Evolutionary conservation across 2,113 vertebrate species (phyloP).

Genomic region (Bubo blakistoni): DNA sequence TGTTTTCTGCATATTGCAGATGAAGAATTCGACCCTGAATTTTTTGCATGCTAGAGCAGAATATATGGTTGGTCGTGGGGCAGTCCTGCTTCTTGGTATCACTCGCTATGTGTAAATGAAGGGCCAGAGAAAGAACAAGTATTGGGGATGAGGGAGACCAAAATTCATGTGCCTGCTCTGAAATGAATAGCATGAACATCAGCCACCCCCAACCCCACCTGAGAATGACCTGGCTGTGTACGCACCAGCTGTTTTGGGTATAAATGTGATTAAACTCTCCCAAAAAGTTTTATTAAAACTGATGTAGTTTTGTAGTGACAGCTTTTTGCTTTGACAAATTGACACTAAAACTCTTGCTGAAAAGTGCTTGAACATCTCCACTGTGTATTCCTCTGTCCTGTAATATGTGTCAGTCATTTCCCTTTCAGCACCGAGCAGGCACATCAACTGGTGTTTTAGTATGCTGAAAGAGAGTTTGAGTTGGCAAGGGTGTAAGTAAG

Average conservation of each 20-base stretch:
- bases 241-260: neutral
- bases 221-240: neutral
- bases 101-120: rapidly evolving
- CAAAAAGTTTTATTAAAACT: neutral
- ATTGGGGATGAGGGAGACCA: neutral
- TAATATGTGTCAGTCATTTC: neutral
- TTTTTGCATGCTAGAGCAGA: neutral
- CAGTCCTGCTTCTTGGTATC: neutral
- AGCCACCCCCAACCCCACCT: neutral
- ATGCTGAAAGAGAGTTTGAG: neutral
- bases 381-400: neutral
- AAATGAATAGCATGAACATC: neutral
- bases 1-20: neutral
- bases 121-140: neutral
- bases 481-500: neutral
- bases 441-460: neutral
- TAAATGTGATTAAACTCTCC: neutral
- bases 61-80: neutral
- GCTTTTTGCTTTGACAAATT: neutral
- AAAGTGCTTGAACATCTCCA: neutral
- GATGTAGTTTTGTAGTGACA: neutral
- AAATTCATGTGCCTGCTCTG: neutral
- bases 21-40: neutral
- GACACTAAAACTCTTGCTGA: neutral
- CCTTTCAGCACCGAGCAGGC: neutral